A percentile compares a stretch with the other conserved stretches of the same genome.
phyloP scores from a whole-genome alignment of 2,797 vertebrate species.

The Anolis apletophallus region DNA sequence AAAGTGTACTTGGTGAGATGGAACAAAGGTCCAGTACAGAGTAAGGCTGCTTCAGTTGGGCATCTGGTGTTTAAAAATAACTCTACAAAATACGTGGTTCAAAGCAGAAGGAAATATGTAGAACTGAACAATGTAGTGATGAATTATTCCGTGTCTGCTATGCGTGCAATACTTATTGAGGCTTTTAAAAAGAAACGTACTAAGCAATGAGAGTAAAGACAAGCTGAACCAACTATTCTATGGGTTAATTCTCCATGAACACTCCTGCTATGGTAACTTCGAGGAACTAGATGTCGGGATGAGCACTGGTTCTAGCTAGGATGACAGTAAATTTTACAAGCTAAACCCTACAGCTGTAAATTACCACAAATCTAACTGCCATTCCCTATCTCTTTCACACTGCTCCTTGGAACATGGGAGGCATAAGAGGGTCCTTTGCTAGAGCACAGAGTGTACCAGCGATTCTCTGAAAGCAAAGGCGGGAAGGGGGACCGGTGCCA shows the following conservation, averaged over 20 bases:
- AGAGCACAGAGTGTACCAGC: conserved; percentile 11
- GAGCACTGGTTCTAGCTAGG: background rate
- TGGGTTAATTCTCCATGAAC: background rate
- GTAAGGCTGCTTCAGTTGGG: too few relatives aligned
- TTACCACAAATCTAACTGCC: background rate
- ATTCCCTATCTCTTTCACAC: conserved; percentile 30
- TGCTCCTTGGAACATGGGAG: conserved; percentile 31
- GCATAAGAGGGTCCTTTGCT: conserved; percentile 19
- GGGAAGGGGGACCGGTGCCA: background rate
- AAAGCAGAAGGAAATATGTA: too few relatives aligned
- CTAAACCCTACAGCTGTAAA: too few relatives aligned
- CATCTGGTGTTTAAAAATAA: too few relatives aligned
- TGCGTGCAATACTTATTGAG: background rate
- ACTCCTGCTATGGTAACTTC: background rate
- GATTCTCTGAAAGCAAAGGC: conserved; percentile 11
- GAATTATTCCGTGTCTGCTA: background rate
- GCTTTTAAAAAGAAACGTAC: background rate
- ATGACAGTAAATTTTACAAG: background rate
- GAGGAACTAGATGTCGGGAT: background rate
- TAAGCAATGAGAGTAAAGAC: background rate
- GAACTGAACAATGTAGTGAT: background rate
- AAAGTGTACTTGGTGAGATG: too few relatives aligned
- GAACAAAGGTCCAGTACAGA: too few relatives aligned
- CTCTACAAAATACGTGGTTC: too few relatives aligned
- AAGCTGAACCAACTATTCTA: background rate